Conservation (phyloP, 2,797 vertebrate genomes). For the Vultur gryphus region DNA sequence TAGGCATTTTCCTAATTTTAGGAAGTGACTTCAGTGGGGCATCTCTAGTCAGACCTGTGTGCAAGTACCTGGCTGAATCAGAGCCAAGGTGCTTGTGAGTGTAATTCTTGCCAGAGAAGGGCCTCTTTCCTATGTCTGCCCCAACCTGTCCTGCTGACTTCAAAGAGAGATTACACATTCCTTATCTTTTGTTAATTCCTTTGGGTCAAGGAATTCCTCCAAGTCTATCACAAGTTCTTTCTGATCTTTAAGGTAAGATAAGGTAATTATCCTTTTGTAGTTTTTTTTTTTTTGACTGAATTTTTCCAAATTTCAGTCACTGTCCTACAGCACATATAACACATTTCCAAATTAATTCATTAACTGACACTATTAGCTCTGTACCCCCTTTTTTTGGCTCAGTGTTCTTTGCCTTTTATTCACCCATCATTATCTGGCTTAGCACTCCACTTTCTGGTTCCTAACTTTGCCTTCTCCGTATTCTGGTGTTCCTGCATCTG, state of each 20-base stretch:
- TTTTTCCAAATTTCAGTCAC: background rate
- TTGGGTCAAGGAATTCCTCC: background rate
- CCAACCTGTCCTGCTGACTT: background rate
- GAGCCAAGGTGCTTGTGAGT: background rate
- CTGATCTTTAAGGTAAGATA: background rate
- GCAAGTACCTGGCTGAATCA: background rate
- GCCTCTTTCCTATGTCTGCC: background rate
- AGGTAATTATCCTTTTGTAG: background rate
- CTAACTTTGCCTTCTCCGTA: background rate
- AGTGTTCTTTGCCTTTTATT: background rate
- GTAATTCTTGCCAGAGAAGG: background rate
- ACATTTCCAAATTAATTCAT: background rate
- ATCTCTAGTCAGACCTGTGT: background rate
- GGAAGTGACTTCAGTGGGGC: background rate
- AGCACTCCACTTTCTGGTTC: background rate
- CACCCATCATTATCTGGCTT: background rate
- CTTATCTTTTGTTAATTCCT: background rate
- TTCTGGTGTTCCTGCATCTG: background rate
- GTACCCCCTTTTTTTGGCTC: rapidly evolving
- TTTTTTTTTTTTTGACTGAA: background rate
- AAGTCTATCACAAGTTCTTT: background rate
- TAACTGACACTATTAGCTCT: background rate
- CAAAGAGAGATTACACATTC: background rate
- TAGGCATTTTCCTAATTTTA: background rate
- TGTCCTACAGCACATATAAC: background rate